Conservation (phyloP, 2,113 vertebrate genomes). For the Tetrao urogallus region DNA sequence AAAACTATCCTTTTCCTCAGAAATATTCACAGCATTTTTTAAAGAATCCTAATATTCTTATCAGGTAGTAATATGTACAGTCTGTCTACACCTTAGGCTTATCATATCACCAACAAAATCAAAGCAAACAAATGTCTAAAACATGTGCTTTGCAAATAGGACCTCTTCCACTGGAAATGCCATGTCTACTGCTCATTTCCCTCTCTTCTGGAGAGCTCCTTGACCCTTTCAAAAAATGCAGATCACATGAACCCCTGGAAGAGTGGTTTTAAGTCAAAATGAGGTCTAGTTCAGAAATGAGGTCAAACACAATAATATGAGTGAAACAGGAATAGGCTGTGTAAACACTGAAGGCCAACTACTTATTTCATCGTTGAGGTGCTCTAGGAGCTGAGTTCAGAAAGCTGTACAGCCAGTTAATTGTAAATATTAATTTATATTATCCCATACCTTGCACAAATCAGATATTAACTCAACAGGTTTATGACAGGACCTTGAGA, state of each 20-base stretch:
- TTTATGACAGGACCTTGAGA: neutral
- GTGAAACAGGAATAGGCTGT: conserved; percentile 46
- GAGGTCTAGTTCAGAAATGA: conserved; percentile 32
- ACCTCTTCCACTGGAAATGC: conserved; percentile 62
- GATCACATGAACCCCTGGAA: conserved; percentile 1
- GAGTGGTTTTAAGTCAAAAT: conserved; percentile 37
- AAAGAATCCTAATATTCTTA: neutral
- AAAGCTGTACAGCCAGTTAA: neutral
- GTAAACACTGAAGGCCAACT: conserved; percentile 38
- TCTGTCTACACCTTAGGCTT: conserved; percentile 20
- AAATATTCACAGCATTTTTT: neutral
- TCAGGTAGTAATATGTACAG: neutral
- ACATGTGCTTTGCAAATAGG: conserved; percentile 1
- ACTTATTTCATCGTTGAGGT: neutral
- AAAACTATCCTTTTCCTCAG: neutral
- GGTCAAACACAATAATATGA: conserved; percentile 1
- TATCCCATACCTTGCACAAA: neutral
- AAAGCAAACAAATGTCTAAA: conserved; percentile 25
- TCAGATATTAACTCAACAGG: neutral
- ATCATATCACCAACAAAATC: conserved; percentile 8
- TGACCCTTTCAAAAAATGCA: conserved; percentile 3
- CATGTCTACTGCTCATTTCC: conserved; percentile 35
- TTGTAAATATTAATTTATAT: conserved; percentile 20
- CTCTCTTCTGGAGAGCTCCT: conserved; percentile 32
- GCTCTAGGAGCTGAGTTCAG: neutral